Evolutionary conservation across 2,113 vertebrate genomes (phyloP).

Genomic region (Nasalis larvatus): DNA sequence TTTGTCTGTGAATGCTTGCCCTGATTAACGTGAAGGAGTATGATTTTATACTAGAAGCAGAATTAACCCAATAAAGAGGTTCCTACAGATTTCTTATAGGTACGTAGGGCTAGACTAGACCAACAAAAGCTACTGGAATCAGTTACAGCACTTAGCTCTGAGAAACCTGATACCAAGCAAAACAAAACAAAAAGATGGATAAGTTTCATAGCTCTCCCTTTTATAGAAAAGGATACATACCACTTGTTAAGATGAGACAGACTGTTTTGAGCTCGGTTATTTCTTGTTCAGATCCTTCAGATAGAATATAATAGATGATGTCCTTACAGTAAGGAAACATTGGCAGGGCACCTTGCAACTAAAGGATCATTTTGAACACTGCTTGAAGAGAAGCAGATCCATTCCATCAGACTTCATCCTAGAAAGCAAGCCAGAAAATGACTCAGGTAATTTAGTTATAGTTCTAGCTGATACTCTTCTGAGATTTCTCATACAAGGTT

Average conservation of each 20-base stretch:
- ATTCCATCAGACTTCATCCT: not conserved
- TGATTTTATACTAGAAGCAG: conserved; percentile 16
- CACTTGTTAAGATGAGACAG: not conserved
- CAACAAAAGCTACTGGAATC: not conserved
- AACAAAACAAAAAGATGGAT: not conserved
- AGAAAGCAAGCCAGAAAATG: not conserved
- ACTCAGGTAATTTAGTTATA: not conserved
- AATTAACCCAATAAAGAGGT: not conserved
- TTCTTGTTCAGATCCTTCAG: conserved; percentile 1
- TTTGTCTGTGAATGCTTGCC: not conserved
- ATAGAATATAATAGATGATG: not conserved
- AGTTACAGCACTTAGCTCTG: not conserved
- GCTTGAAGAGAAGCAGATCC: not conserved
- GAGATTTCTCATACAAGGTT: not conserved
- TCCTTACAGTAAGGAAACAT: not conserved
- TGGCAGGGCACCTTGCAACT: not conserved
- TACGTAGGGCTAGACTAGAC: not conserved
- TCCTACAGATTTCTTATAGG: not conserved
- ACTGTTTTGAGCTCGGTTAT: not conserved
- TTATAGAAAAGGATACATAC: not conserved
- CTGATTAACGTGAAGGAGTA: not conserved
- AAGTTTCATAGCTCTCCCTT: not conserved
- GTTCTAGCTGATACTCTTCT: not conserved
- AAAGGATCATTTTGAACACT: not conserved
- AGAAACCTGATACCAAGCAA: conserved; percentile 13